Base-by-base conservation (phyloP, 2,113 vertebrate species). In the Sardina pilchardus region DNA sequence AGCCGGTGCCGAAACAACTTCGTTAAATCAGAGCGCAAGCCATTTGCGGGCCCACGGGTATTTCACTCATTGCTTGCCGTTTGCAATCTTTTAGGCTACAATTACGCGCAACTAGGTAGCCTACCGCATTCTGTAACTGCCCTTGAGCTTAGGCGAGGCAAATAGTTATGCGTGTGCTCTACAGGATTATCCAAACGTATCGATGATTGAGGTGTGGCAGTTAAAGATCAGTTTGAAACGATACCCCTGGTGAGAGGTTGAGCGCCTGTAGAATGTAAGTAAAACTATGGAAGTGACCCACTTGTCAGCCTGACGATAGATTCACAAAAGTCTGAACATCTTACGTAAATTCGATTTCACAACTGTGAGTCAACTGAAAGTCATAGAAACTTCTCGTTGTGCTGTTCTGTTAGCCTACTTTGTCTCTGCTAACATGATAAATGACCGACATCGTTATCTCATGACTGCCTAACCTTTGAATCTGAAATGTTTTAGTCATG, bases 311-410 rank as follows among this genome's bases (percentile, higher is more conserved):
- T 63, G 59, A 36, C 12, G 30, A 6, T 16, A 36, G 71, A 78
- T 10, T 78, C 26, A 14, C 34, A 78, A 36, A 36, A 78, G 30
- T 78, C 71, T 34, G 30, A 78, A 78, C 34, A 81, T 56, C 81
- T 87, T 87, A 84, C 86, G 81, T 84, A 87, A 87, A 83, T 87
- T 81, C 67, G 26, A 47, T 87, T 81, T 59, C 53, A 67, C 63
- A 43, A 56, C n/a, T 81, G 63, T 34, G 83, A 50, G 36, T 81
- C 53, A 48, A 83, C 53, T 82, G 6, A 82, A 75, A 36, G 44
- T 67, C 42, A 85, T 82, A 84, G 71, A 71, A 75, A 59, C 26
- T 82, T 67, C 44, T 78, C 71, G 30, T 36, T 14, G 30, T 78
- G 71, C 10, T 36, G 71, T 4, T 78, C 14, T 36, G 63, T 34